A percentile compares a stretch with the other conserved stretches of the same genome.
Evolutionary conservation across 2,797 vertebrate species (phyloP).

Genomic region (Urocyon cinereoargenteus): DNA sequence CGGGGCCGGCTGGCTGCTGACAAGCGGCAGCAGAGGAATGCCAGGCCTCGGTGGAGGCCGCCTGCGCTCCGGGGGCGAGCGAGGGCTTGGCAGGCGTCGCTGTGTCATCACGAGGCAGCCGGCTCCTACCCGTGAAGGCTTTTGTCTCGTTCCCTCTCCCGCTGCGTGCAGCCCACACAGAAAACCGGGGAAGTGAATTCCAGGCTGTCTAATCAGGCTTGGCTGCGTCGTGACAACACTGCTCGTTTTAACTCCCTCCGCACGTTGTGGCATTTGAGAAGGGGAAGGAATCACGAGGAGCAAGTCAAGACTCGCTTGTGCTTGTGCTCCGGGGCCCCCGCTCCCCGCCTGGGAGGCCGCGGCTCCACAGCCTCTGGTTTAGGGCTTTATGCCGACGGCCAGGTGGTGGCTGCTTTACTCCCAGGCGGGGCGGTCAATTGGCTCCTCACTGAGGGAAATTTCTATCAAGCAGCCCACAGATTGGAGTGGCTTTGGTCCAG

Average conservation of each 20-base stretch:
- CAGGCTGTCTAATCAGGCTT: constrained; percentile 73
- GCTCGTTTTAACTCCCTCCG: constrained; percentile 77
- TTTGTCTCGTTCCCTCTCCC: constrained; percentile 67
- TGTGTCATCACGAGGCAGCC: constrained; percentile 60
- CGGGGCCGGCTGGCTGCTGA: neutral
- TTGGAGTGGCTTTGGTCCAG: constrained; percentile 61
- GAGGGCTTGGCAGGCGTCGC: constrained; percentile 54
- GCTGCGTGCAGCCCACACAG: constrained; percentile 75
- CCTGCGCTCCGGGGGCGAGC: constrained; percentile 38
- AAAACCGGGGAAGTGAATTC: constrained; percentile 81
- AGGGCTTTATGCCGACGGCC: constrained; percentile 49
- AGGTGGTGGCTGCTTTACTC: constrained; percentile 49
- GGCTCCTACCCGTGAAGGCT: constrained; percentile 55
- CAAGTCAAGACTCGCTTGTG: constrained; percentile 64
- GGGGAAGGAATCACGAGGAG: constrained; percentile 68
- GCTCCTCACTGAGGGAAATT: constrained; percentile 65
- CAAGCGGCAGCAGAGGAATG: neutral
- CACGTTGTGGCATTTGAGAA: constrained; percentile 75
- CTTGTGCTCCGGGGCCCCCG: neutral
- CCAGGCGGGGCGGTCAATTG: constrained; percentile 35
- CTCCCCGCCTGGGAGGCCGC: neutral
- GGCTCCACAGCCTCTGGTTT: constrained; percentile 38
- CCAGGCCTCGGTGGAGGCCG: neutral
- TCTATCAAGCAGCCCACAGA: constrained; percentile 65
- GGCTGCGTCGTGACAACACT: constrained; percentile 69